Evolutionary conservation across 2,888 invertebrate species (phyloP), one percentile per base, ranked within the genome.

Genomic region (Ennomos erosarius): DNA sequence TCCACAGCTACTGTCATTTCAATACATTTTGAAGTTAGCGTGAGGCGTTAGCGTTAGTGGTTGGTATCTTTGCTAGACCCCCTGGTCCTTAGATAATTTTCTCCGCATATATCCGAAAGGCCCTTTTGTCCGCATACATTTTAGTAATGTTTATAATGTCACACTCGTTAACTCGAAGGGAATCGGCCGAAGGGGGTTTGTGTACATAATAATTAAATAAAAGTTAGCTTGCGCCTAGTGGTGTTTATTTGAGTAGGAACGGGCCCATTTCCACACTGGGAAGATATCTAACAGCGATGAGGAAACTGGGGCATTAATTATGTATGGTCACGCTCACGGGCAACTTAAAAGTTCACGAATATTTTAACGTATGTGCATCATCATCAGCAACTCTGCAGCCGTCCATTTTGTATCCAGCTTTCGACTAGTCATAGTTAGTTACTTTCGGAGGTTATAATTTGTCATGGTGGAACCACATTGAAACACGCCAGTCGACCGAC

Each of bases 61-160:
- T n/a, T n/a, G n/a, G n/a, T n/a, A n/a, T n/a, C n/a, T n/a, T n/a
- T n/a, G n/a, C n/a, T n/a, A n/a, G n/a, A n/a, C n/a, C n/a, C n/a
- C n/a, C n/a, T n/a, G 54, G 50, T 59, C 61, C 57, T 55, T 42
- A 12, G 9, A 36, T 53, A 59, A 62, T 55, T 55, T 42, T 49
- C 55, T 35, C 46, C 51, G 44, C 57, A 51, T 38, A 50, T 62
- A 49, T 59, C 36, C 53, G 48, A 50, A 12, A 46, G 55, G 55
- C 65, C 51, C 55, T 51, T 57, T 43, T 42, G 57, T 57, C 47
- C 38, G 45, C 52, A 59, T 16, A 56, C 49, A 34, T 36, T 59
- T 40, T 33, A 53, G 49, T 56, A 50, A 46, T 48, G 45, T 34
- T 40, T 55, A n/a, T n/a, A 40, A 46, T 10, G 36, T 42, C 42